These are phyloP conservation scores for Lasiurus borealis DNA, from an alignment of 2,113 vertebrate genomes.

Conservation along the genomic window DNA sequence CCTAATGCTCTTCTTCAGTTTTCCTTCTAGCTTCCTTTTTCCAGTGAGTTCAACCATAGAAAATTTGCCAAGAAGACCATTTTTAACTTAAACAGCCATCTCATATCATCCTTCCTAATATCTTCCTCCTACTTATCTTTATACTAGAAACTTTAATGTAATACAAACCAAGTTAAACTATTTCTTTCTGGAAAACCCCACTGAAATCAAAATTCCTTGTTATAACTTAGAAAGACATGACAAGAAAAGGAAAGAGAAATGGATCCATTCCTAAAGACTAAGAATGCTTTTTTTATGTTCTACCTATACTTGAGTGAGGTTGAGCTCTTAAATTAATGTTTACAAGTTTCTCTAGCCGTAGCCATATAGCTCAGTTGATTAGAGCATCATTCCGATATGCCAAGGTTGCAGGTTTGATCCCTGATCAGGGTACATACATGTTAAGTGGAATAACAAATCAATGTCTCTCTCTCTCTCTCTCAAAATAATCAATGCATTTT, in stretches of 20 bases:
- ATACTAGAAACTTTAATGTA: background rate
- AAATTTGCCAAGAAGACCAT: slow-evolving; percentile 2
- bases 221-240: background rate
- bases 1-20: background rate
- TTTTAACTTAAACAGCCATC: slow-evolving; percentile 9
- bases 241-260: background rate
- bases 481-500: background rate
- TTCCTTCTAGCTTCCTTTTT: background rate
- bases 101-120: background rate
- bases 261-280: background rate
- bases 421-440: background rate
- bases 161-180: slow-evolving; percentile 25
- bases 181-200: slow-evolving; percentile 1
- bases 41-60: background rate
- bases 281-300: background rate
- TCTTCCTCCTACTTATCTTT: background rate
- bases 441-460: background rate
- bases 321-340: background rate
- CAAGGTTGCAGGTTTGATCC: background rate
- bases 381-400: background rate
- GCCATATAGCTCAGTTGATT: background rate
- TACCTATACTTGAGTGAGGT: background rate
- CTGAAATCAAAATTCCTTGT: background rate
- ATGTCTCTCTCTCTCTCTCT: background rate
- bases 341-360: background rate